Base-by-base conservation (phyloP, 30 jellyfish, hydroid and myxozoan species). In the Turritopsis rubra region DNA sequence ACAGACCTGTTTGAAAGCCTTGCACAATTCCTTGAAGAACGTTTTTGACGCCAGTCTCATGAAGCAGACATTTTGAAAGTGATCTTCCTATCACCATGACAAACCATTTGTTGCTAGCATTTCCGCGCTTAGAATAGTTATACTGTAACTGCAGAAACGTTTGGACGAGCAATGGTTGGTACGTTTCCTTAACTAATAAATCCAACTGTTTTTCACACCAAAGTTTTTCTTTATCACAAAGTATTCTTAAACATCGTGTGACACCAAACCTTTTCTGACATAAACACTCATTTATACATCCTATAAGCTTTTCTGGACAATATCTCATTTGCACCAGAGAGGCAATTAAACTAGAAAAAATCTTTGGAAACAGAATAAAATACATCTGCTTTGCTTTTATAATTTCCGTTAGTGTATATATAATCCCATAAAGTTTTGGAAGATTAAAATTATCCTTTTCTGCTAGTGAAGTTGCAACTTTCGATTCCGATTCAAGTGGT, bases 11-110 rank as follows among this genome's bases (percentile, higher is more conserved):
- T 21, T 65, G 23, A 30, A 75, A 80, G 9, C 91, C 96, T 25
- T 93, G 96, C 79, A 88, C 80, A 22, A 93, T 41, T 21, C 86
- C 97, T 19, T 26, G 75, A n/a, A 93, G 21, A 19, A 88, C 88
- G 75, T 23, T 66, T 27, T 53, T 77, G 20, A 93, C 85, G 41
- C 99, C 99, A 73, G 86, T 83, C 22, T 88, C 71, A 54, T 86
- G 54, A 87, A 93, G 28, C 18, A 93, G 70, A 71, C 89, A 73
- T 19, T 82, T 84, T 9, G 99, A 81, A 22, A 93, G 65, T 0
- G 85, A 30, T 16, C 83, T 74, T 16, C 97, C 95, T 16, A 78
- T 4, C 22, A 26, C 83, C 1, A 29, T 29, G 24, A 21, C 17
- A 52, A 70, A 85, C 91, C 91, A 85, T 85, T 30, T 70, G 71